Evolutionary conservation across 37 sponge, comb jelly and placozoan genomes (phyloP).

Genomic region (Ianthella basta): DNA sequence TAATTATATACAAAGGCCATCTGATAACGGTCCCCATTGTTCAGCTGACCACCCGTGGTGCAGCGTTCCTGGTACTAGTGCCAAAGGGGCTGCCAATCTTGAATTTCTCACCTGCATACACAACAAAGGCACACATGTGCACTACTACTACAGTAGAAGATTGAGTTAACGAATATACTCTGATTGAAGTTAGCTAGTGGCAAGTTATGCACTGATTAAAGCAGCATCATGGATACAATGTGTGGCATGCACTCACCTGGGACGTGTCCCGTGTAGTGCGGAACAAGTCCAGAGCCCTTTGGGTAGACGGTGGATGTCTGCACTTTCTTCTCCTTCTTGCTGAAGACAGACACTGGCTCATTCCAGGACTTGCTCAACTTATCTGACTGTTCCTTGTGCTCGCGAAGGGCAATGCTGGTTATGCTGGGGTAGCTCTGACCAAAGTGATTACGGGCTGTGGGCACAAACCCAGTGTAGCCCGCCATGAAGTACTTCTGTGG

Average conservation of each 20-base stretch:
- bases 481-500: constrained; percentile 87
- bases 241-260: constrained; percentile 54
- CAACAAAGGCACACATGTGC: not conserved
- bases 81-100: constrained; percentile 78
- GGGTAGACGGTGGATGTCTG: constrained; percentile 61
- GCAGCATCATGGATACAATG: not conserved
- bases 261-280: constrained; percentile 95
- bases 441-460: constrained; percentile 83
- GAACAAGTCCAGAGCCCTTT: constrained; percentile 78
- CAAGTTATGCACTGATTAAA: not conserved
- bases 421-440: constrained; percentile 91
- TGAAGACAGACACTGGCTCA: constrained; percentile 53
- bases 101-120: constrained; percentile 64
- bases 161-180: not conserved
- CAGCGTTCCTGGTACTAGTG: constrained; percentile 49
- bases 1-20: too few species aligned
- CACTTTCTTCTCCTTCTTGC: constrained; percentile 23
- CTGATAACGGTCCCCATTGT: too few species aligned
- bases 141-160: not conserved
- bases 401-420: constrained; percentile 78
- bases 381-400: constrained; percentile 71
- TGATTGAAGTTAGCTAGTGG: not conserved
- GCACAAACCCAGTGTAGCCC: constrained; percentile 97
- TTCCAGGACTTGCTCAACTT: constrained; percentile 35
- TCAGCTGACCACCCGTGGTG: constrained; percentile 44